phyloP scores from a whole-genome alignment of 1,140 invertebrate genomes.

The Nasonia vitripennis region DNA sequence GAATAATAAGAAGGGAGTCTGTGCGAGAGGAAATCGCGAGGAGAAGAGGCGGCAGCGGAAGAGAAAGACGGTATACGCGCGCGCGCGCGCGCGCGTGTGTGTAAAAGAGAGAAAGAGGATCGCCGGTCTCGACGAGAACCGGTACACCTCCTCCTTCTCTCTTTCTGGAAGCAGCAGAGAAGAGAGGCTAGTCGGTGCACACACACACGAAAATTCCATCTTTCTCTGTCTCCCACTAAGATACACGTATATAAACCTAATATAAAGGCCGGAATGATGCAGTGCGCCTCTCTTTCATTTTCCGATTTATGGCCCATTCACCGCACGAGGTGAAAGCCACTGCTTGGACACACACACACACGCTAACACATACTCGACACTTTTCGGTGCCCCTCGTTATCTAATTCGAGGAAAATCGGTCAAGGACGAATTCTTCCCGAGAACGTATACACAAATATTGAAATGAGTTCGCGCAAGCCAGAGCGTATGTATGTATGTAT shows the following conservation, averaged over 20 bases:
- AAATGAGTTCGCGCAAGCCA: too few relatives aligned
- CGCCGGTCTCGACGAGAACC: constrained; percentile 43
- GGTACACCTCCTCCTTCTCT: constrained; percentile 41
- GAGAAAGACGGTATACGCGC: not conserved
- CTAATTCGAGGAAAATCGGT: not conserved
- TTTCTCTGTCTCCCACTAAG: constrained; percentile 12
- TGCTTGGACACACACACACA: too few relatives aligned
- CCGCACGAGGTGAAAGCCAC: not conserved
- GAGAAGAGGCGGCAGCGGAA: not conserved
- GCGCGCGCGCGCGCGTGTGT: too few relatives aligned
- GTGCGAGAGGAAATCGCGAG: not conserved
- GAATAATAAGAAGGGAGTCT: not conserved
- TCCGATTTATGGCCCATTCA: constrained; percentile 43
- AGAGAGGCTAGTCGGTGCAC: not conserved
- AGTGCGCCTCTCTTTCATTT: constrained; percentile 40
- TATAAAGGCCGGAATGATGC: constrained; percentile 31
- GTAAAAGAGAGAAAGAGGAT: constrained; percentile 16
- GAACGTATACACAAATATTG: too few relatives aligned
- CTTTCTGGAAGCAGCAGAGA: constrained; percentile 1
- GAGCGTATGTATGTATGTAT: too few relatives aligned
- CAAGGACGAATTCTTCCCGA: constrained; percentile 6
- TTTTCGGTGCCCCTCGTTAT: not conserved
- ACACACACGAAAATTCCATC: constrained; percentile 42
- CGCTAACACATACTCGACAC: not conserved
- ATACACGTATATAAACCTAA: too few relatives aligned